phyloP scores from a whole-genome alignment of 2,797 vertebrate genomes.

The Sardinella longiceps region DNA sequence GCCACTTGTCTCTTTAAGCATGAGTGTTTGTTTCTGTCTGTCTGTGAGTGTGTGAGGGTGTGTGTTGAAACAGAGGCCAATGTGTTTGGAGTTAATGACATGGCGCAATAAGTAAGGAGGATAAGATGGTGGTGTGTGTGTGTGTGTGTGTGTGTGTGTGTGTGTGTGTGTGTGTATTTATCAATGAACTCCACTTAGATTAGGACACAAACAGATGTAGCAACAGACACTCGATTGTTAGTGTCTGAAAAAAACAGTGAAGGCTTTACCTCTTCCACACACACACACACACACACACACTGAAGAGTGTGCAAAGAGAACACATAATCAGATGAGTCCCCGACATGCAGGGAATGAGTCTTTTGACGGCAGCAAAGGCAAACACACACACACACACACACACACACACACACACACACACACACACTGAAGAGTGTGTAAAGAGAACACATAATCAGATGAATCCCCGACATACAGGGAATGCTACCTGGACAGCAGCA shows the following conservation, averaged over 20 bases:
- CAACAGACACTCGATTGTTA: conserved; percentile 30
- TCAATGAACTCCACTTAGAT: neutral
- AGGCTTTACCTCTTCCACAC: conserved; percentile 21
- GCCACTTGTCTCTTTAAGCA: neutral
- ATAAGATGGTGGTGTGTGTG: neutral
- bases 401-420: neutral
- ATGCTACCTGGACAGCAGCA: neutral
- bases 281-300: neutral
- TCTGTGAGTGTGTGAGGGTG: neutral
- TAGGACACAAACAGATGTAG: neutral
- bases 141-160: conserved; percentile 27
- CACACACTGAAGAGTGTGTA: neutral
- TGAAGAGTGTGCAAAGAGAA: neutral
- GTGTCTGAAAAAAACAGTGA: neutral
- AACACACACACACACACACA: conserved; percentile 1
- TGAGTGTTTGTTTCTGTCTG: neutral
- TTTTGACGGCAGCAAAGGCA: neutral
- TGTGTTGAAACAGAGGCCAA: neutral
- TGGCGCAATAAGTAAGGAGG: neutral
- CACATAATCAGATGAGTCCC: neutral
- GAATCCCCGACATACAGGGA: neutral
- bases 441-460: neutral
- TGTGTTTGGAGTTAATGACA: neutral
- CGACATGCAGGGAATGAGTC: neutral
- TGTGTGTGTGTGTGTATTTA: conserved; percentile 6